Base-by-base conservation (phyloP, 2,888 invertebrate species). In the Drosophila lutescens region DNA sequence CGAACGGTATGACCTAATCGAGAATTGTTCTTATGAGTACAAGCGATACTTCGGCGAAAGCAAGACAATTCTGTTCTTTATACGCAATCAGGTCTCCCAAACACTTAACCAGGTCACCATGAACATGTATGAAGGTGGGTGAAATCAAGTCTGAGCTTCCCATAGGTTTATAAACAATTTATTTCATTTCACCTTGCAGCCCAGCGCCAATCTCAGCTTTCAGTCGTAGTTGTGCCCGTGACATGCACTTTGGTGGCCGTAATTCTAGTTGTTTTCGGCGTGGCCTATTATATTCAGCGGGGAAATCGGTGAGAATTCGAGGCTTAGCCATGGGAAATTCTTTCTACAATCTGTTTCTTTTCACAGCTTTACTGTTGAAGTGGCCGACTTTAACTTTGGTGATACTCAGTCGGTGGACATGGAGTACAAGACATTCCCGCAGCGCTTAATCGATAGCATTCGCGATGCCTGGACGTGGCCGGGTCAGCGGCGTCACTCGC, bases 351-450 rank as follows among this genome's bases (percentile, higher is more conserved):
- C 9, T 53, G 53, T 12, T 23, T 6, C 5, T 5, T n/a, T 56
- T 7, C 13, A 6, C 91, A 96, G 96, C 78, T 95, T 95, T 86
- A 95, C 95, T 2, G 94, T 98, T 49, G 98, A 98, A 93, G 97
- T 97, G 13, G 97, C 98, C 0, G 96, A 98, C 91, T 98, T 98
- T 89, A 97, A 98, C 91, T 98, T 98, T 90, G 97, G 97, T 0
- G 96, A 95, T 85, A 92, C 92, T 1, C 94, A 95, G 88, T 95
- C 94, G 78, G 94, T 95, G 15, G 96, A 97, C 78, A 93, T 96
- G 92, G 97, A 97, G 88, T 97, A 97, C 91, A 97, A 97, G 93
- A 97, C 97, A 17, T 97, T 98, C 90, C 93, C 94, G 55, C 97
- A 97, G 89, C 94, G 97, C 46, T 93, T 98, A 1, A 93, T 95